Conservation (phyloP, 2,888 invertebrate species). For the Anthoptus insignis region DNA sequence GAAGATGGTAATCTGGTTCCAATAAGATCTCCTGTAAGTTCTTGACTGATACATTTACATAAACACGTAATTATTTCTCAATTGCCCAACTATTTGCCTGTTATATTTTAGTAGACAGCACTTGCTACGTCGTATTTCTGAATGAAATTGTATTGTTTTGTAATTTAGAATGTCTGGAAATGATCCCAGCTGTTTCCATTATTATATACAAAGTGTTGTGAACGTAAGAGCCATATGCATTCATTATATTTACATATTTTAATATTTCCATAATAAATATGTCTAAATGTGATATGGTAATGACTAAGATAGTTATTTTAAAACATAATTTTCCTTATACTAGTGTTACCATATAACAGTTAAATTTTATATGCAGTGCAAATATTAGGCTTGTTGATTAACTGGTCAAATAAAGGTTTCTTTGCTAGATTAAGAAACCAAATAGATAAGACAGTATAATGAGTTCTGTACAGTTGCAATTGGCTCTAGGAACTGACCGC, state of each 20-base stretch:
- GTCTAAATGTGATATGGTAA: neutral
- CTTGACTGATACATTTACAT: slow-evolving; percentile 5
- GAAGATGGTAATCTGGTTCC: slow-evolving; percentile 89
- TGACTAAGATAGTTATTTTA: neutral
- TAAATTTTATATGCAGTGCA: neutral
- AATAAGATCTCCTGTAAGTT: slow-evolving; percentile 87
- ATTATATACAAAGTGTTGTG: too few relatives aligned
- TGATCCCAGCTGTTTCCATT: neutral
- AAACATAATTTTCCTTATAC: slow-evolving; percentile 13
- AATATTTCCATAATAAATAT: neutral
- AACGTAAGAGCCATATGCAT: neutral
- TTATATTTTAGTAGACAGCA: neutral
- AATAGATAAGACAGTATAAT: slow-evolving; percentile 37
- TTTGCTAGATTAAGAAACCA: slow-evolving; percentile 26
- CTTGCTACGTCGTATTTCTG: neutral
- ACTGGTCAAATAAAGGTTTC: slow-evolving; percentile 7
- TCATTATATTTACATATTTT: neutral
- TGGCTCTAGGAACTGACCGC: slow-evolving; percentile 28
- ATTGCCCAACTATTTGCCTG: neutral
- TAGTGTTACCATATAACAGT: slow-evolving; percentile 9
- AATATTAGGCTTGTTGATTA: slow-evolving; percentile 20
- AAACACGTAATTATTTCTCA: neutral
- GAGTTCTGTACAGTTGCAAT: slow-evolving; percentile 33
- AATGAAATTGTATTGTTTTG: neutral
- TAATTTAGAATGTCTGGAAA: neutral